A percentile compares a stretch with the other conserved stretches of the same genome.
Evolutionary conservation across 2,113 vertebrate species (phyloP).

Genomic region (Syngnathoides biaculeatus): DNA sequence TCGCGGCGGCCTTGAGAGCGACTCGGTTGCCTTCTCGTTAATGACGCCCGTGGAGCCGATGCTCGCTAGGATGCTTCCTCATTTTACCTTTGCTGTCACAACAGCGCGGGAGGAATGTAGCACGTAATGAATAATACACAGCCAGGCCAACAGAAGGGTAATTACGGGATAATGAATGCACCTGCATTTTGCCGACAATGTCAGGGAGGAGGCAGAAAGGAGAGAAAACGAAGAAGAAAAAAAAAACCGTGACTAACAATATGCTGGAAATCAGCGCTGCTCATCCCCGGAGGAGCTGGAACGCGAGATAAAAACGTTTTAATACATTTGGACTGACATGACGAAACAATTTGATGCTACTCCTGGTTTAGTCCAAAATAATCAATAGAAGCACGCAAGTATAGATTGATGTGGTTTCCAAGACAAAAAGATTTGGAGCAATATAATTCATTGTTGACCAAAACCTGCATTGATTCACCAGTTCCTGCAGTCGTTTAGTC

Average conservation of each 20-base stretch:
- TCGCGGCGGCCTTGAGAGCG: slow-evolving; percentile 62
- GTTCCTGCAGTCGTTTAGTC: too few relatives aligned
- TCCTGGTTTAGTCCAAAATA: slow-evolving; percentile 2
- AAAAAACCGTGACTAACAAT: slow-evolving; percentile 29
- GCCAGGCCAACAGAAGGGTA: slow-evolving; percentile 73
- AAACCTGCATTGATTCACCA: too few relatives aligned
- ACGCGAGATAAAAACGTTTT: slow-evolving; percentile 11
- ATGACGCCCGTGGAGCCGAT: slow-evolving; percentile 55
- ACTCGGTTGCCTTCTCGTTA: slow-evolving; percentile 63
- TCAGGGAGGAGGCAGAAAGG: slow-evolving; percentile 39
- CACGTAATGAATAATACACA: slow-evolving; percentile 72
- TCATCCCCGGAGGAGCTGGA: slow-evolving; percentile 40
- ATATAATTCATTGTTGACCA: not conserved
- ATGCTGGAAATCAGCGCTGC: slow-evolving; percentile 45
- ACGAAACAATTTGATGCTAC: slow-evolving; percentile 34
- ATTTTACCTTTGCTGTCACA: slow-evolving; percentile 71
- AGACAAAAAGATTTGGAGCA: not conserved
- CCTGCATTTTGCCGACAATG: slow-evolving; percentile 71
- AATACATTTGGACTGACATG: slow-evolving; percentile 20
- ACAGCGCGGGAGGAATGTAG: slow-evolving; percentile 46
- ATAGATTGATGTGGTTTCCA: slow-evolving; percentile 36
- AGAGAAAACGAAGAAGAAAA: not conserved
- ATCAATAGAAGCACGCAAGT: slow-evolving; percentile 22
- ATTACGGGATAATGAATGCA: slow-evolving; percentile 79
- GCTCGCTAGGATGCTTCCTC: slow-evolving; percentile 57